These are phyloP conservation scores for Eptatretus atami DNA, from an alignment of 2,797 vertebrate species.

Conservation along the genomic window DNA sequence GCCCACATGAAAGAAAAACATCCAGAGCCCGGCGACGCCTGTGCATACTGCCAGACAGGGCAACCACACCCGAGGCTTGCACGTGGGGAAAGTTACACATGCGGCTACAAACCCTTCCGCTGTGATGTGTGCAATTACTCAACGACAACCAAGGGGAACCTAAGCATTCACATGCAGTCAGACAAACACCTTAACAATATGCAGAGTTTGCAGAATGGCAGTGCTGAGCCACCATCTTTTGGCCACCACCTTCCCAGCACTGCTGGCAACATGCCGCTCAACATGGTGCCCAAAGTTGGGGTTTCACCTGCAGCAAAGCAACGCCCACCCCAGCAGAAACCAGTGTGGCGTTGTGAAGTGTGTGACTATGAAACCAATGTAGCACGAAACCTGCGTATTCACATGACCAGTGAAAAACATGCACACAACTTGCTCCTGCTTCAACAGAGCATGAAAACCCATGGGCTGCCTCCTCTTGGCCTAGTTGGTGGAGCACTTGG, in stretches of 20 bases:
- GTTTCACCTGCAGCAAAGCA: constrained; percentile 50
- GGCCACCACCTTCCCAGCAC: constrained; percentile 9
- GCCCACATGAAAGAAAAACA: constrained; percentile 99
- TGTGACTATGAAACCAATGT: constrained; percentile 99
- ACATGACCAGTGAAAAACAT: constrained; percentile 99
- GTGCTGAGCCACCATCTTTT: constrained; percentile 20
- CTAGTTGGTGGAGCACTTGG: constrained; percentile 60
- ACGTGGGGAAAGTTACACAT: constrained; percentile 93
- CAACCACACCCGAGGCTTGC: constrained; percentile 84
- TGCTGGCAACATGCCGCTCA: constrained; percentile 11
- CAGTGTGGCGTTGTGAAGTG: constrained; percentile 94
- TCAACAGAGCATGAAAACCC: constrained; percentile 65
- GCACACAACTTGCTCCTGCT: constrained; percentile 99
- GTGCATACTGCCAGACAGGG: constrained; percentile 64
- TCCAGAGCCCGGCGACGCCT: constrained; percentile 71
- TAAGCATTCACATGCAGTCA: constrained; percentile 99
- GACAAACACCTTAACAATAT: constrained; percentile 99
- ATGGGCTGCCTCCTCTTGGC: constrained; percentile 54
- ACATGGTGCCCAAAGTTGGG: constrained; percentile 14
- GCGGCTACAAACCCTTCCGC: constrained; percentile 95
- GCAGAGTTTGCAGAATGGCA: constrained; percentile 91
- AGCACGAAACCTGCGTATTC: constrained; percentile 81
- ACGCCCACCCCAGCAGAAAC: constrained; percentile 94
- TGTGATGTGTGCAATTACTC: constrained; percentile 99
- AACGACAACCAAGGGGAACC: constrained; percentile 95